Percentiles rank a stretch among this genome's conserved stretches.
phyloP scores from a whole-genome alignment of 2,797 vertebrate species.

The Melanotaenia maccullochi region DNA sequence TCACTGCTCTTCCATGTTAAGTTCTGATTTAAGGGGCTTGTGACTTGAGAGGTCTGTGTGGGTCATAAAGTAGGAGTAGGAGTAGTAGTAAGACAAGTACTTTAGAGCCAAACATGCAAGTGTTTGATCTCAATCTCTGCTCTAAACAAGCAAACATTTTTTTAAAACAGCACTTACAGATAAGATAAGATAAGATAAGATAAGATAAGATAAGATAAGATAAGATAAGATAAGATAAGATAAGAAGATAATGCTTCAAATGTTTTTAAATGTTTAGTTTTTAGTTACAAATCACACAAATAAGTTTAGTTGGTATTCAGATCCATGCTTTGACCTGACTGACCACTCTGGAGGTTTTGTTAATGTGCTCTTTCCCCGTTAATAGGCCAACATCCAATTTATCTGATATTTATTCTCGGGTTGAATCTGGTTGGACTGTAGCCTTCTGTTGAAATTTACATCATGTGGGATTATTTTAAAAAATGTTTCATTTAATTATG shows the following conservation, averaged over 20 bases:
- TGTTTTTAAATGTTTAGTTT: neutral
- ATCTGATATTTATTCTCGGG: neutral
- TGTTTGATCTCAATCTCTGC: neutral
- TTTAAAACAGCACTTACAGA: neutral
- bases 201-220: too few relatives aligned
- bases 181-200: neutral
- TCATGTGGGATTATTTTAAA: neutral
- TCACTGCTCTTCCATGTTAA: neutral
- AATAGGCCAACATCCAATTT: neutral
- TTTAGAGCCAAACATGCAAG: neutral
- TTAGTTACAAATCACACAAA: neutral
- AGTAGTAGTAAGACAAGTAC: too few relatives aligned
- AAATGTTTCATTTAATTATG: neutral
- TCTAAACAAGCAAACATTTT: neutral
- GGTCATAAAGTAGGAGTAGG: neutral
- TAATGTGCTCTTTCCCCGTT: neutral
- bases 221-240: too few relatives aligned
- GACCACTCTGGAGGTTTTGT: neutral
- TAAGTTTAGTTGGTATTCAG: neutral
- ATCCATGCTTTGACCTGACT: neutral
- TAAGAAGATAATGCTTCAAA: too few relatives aligned
- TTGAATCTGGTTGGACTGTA: neutral
- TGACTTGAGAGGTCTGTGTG: constrained; percentile 4
- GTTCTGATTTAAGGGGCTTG: neutral
- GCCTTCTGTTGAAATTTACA: neutral